A percentile compares a stretch with the other conserved stretches of the same genome.
Evolutionary conservation across 92 coral and sea anemone species (phyloP).

Genomic region (Blastomussa wellsi): DNA sequence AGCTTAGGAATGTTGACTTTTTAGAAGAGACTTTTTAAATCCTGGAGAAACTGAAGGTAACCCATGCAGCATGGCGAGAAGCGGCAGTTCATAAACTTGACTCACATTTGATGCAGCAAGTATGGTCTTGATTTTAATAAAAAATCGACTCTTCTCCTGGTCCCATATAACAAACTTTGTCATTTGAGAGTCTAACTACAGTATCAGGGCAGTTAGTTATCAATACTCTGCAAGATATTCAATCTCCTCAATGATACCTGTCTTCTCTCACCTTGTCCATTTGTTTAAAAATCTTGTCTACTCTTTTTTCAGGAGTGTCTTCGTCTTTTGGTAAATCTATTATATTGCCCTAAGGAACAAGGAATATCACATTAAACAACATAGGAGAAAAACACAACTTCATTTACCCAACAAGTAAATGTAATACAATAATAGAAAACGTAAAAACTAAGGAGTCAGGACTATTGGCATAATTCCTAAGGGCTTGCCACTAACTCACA

Average conservation of each 20-base stretch:
- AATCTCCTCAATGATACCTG: not conserved
- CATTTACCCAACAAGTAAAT: not conserved
- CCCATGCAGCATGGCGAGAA: not conserved
- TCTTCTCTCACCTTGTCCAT: slow-evolving; percentile 85
- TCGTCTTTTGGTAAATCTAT: slow-evolving; percentile 94
- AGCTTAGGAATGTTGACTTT: too few relatives aligned
- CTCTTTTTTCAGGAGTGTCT: slow-evolving; percentile 95
- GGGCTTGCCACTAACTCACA: too few relatives aligned
- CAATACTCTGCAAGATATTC: not conserved
- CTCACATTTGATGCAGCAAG: not conserved
- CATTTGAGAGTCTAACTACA: not conserved
- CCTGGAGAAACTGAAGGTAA: too few relatives aligned
- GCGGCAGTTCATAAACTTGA: not conserved
- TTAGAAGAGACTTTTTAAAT: too few relatives aligned
- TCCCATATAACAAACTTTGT: not conserved
- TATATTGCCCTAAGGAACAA: slow-evolving; percentile 73
- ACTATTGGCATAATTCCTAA: too few relatives aligned
- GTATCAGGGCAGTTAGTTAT: not conserved
- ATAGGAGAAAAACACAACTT: not conserved
- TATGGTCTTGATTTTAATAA: not conserved
- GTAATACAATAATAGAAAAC: too few relatives aligned
- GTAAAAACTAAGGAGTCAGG: too few relatives aligned
- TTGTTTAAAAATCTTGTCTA: slow-evolving; percentile 92
- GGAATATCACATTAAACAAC: not conserved
- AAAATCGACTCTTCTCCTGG: not conserved